A percentile compares a stretch with the other conserved stretches of the same genome.
These are phyloP conservation scores for Hydrolagus colliei DNA, from an alignment of 2,797 vertebrate species.

Conservation along the genomic window DNA sequence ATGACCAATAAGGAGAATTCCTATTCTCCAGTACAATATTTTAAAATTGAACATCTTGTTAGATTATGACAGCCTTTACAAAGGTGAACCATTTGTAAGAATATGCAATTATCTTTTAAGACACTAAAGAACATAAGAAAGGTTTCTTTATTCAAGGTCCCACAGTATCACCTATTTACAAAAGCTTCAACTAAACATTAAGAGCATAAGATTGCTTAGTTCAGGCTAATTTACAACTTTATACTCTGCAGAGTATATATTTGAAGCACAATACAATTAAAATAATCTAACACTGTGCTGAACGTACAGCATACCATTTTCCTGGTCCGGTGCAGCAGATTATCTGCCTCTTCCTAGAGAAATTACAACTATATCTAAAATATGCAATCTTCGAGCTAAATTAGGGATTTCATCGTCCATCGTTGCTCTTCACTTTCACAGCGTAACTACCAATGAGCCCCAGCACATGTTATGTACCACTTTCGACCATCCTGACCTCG, in stretches of 20 bases:
- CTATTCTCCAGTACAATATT: neutral
- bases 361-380: neutral
- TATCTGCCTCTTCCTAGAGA: neutral
- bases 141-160: slow-evolving; percentile 10
- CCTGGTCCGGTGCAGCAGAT: neutral
- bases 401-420: too few species aligned
- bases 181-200: slow-evolving; percentile 14
- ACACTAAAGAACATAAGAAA: slow-evolving; percentile 24
- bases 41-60: neutral
- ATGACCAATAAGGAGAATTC: too few species aligned
- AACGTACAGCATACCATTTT: neutral
- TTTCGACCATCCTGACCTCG: neutral
- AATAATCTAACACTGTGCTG: slow-evolving; percentile 14
- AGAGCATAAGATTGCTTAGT: slow-evolving; percentile 18
- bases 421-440: too few species aligned
- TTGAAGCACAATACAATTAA: slow-evolving; percentile 7
- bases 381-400: neutral
- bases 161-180: slow-evolving; percentile 22
- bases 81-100: neutral
- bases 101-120: slow-evolving; percentile 15
- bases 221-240: slow-evolving; percentile 28
- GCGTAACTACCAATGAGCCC: too few species aligned
- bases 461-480: neutral
- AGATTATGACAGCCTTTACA: neutral
- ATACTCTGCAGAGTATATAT: slow-evolving; percentile 19